Evolutionary conservation across 2,113 vertebrate species (phyloP).

Genomic region (Xenotilapia flavipinnis): DNA sequence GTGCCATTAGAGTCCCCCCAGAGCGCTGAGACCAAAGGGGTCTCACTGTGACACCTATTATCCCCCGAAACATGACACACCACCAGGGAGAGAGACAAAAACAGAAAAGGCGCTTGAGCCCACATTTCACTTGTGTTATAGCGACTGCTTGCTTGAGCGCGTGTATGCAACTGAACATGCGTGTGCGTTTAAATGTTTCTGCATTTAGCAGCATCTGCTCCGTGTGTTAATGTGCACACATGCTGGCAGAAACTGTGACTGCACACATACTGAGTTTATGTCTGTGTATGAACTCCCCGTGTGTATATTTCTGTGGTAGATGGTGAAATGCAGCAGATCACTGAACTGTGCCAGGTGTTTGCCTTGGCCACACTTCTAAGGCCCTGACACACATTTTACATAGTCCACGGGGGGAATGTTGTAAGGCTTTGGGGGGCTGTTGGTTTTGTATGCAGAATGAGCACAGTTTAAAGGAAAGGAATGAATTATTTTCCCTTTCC

Average conservation of each 20-base stretch:
- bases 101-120: not conserved
- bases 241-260: not conserved
- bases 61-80: conserved; percentile 70
- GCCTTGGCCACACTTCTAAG: conserved; percentile 54
- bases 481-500: not conserved
- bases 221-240: not conserved
- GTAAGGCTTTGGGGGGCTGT: conserved; percentile 5
- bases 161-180: not conserved
- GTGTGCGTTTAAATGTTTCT: not conserved
- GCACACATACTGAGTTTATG: not conserved
- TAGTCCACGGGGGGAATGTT: conserved; percentile 16
- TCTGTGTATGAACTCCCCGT: conserved; percentile 31
- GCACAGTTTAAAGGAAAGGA: conserved; percentile 10
- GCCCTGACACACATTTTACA: conserved; percentile 53
- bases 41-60: conserved; percentile 58
- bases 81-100: conserved; percentile 60
- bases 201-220: not conserved
- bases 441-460: not conserved
- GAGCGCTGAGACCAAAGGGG: conserved; percentile 59
- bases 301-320: conserved; percentile 42
- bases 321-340: conserved; percentile 51
- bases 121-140: conserved; percentile 9
- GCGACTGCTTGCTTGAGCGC: not conserved
- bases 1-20: conserved; percentile 38
- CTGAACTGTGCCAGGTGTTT: conserved; percentile 44